Evolutionary conservation across 2,888 invertebrate species (phyloP), one percentile per base, ranked within the genome.

Genomic region (Leptopilina syphax): DNA sequence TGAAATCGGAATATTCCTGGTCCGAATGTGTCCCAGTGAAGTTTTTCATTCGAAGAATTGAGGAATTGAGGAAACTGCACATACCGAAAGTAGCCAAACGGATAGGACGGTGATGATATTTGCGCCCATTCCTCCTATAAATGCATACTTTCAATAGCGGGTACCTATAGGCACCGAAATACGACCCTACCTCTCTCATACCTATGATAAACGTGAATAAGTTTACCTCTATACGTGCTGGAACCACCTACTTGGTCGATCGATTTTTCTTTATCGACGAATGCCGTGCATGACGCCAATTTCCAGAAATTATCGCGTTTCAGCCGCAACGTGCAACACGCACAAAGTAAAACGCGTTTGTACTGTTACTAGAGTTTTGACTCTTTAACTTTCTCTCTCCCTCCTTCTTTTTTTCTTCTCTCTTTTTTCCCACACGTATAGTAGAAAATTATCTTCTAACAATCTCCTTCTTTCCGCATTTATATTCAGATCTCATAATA

Each of bases 231-330:
- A 27, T 67, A 66, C 77, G 66, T 77, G 79, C 77, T 77, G 76
- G 77, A 78, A 78, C 81, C 77, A 66, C 67, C 80, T 78, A 81
- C 82, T 79, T 81, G 79, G 80, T 76, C 80, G 82, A 86, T 86
- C 86, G 86, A 87, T 86, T 86, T 88, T 87, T 86, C 85, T 86
- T 88, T 86, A 87, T 88, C 85, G 86, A 86, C 86, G 83, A 85
- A 87, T 87, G 85, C 84, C 85, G 87, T 87, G 88, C 86, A 87
- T 88, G 85, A 85, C 85, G 86, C 88, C 90, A 90, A 90, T 90
- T 90, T 90, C 86, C 85, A 87, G 85, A 87, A 90, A 90, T 90
- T 89, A 90, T 89, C 89, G 87, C 88, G 85, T 84, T 84, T 83
- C 85, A 84, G 81, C 83, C 84, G 80, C 81, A 68, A 81, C 82